Conservation (phyloP, 2,113 vertebrate genomes). For the Poecile atricapillus region DNA sequence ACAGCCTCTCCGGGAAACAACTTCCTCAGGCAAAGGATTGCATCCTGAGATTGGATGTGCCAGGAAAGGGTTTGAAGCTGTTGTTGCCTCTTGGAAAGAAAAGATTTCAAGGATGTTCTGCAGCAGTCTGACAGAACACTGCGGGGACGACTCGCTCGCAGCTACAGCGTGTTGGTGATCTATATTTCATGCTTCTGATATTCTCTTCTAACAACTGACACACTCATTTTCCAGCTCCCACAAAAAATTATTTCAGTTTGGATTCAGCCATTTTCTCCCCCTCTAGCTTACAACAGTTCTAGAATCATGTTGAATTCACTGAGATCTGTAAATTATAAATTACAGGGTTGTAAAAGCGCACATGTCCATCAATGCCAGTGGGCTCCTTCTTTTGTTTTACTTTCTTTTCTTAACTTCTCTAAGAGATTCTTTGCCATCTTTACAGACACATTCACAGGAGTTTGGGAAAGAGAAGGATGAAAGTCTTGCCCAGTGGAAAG, state of each 20-base stretch:
- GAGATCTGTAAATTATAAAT: slow-evolving; percentile 22
- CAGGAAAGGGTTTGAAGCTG: neutral
- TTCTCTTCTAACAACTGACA: neutral
- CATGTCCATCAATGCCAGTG: neutral
- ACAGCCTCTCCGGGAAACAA: neutral
- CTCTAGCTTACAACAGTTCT: neutral
- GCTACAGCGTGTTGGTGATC: neutral
- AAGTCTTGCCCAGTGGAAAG: neutral
- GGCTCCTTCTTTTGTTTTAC: neutral
- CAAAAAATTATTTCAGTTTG: neutral
- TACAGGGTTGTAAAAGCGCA: neutral
- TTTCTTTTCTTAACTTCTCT: neutral
- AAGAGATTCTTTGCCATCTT: neutral
- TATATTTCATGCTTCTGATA: neutral
- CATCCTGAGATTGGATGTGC: neutral
- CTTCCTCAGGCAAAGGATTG: neutral
- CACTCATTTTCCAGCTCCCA: neutral
- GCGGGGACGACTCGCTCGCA: neutral
- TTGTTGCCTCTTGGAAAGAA: neutral
- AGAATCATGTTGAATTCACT: neutral
- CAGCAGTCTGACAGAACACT: neutral
- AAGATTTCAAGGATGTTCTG: neutral
- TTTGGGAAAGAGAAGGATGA: neutral
- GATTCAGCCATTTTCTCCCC: neutral
- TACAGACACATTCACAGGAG: neutral